These are phyloP conservation scores for Miniopterus natalensis DNA, from an alignment of 2,113 vertebrate genomes.

Conservation along the genomic window DNA sequence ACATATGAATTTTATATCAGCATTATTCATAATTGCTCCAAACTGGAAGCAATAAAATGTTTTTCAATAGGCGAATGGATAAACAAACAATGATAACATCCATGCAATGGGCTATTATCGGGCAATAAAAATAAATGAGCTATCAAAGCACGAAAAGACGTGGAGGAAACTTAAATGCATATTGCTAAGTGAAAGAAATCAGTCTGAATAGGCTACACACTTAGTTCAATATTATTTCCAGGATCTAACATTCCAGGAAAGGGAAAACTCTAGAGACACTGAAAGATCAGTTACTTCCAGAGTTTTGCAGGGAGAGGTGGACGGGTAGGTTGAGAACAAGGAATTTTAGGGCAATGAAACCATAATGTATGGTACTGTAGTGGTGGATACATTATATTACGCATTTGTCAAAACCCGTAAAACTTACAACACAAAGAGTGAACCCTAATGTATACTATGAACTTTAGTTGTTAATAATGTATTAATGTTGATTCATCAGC, in stretches of 20 bases:
- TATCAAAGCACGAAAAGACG: not conserved
- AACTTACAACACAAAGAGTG: not conserved
- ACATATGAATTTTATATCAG: not conserved
- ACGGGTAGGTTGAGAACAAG: not conserved
- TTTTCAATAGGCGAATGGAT: not conserved
- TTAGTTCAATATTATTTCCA: not conserved
- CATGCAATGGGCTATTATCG: not conserved
- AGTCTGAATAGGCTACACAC: not conserved
- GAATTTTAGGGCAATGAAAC: not conserved
- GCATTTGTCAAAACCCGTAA: not conserved
- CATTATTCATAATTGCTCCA: not conserved
- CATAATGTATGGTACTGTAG: not conserved
- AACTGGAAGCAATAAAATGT: not conserved
- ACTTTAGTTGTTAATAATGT: not conserved
- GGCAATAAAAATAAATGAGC: not conserved
- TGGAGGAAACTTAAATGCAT: not conserved
- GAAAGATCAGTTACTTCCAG: not conserved
- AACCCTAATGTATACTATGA: not conserved
- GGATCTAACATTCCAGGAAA: not conserved
- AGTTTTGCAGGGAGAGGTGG: not conserved
- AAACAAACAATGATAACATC: not conserved
- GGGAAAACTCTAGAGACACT: not conserved
- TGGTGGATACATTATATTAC: not conserved
- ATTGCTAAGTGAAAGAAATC: not conserved
- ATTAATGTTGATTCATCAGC: not conserved